Evolutionary conservation across 2,888 invertebrate genomes (phyloP).

Genomic region (Ichneumoninae sp.): DNA sequence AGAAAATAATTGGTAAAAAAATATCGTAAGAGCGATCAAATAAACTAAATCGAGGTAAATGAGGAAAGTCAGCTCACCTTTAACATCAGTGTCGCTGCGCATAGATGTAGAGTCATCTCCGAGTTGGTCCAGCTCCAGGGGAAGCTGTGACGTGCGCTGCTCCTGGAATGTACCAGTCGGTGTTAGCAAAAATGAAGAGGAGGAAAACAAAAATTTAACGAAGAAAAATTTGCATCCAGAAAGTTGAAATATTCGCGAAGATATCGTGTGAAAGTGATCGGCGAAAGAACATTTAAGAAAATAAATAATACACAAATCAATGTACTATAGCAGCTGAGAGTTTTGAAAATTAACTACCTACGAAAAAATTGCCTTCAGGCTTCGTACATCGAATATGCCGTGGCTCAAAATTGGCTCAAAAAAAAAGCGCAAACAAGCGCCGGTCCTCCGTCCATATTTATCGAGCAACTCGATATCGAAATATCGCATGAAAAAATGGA

Average conservation of each 20-base stretch:
- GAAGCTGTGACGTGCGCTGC: constrained; percentile 95
- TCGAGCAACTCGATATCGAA: background rate
- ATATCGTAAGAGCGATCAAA: background rate
- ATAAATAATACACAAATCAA: constrained; percentile 9
- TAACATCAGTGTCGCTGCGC: constrained; percentile 93
- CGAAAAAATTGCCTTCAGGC: constrained; percentile 22
- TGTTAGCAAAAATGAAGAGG: constrained; percentile 60
- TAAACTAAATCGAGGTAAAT: constrained; percentile 53
- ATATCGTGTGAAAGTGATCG: background rate
- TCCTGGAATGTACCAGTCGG: constrained; percentile 86
- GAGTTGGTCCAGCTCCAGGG: constrained; percentile 92
- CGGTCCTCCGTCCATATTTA: constrained; percentile 12
- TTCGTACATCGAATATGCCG: constrained; percentile 13
- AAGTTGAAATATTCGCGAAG: constrained; percentile 5
- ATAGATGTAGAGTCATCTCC: constrained; percentile 94
- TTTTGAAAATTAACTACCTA: constrained; percentile 50
- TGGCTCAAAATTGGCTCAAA: background rate
- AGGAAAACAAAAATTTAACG: constrained; percentile 4
- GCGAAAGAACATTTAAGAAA: constrained; percentile 14
- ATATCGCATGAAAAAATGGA: constrained; percentile 29
- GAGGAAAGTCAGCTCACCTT: constrained; percentile 85
- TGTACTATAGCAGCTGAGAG: constrained; percentile 38
- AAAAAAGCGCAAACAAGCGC: constrained; percentile 30
- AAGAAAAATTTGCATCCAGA: background rate
- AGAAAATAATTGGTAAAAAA: constrained; percentile 6